Evolutionary conservation across 2,888 invertebrate species (phyloP), one percentile per base, ranked within the genome.

Genomic region (Liodrosophila aerea): DNA sequence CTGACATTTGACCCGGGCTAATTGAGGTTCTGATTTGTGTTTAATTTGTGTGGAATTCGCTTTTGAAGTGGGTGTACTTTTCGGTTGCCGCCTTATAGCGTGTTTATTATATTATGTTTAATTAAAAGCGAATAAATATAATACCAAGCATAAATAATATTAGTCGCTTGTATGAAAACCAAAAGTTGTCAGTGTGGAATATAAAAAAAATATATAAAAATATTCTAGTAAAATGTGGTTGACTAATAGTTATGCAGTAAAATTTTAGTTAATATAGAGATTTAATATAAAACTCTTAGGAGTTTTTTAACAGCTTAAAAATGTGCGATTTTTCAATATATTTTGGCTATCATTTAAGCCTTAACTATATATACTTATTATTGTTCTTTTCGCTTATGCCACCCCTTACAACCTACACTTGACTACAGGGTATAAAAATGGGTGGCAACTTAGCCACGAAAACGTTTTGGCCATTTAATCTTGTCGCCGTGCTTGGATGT

Each of bases 401-500:
- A 39, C 18, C 18, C 39, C 7, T 11, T 22, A n/a, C 0, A 4
- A 11, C 0, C 5, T n/a, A 11, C 34, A 36, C 1, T 9, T 2
- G n/a, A 11, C 7, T n/a, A 7, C 11, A 49, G 27, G 44, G 41
- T 13, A 44, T 43, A 7, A 3, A 54, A 64, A 71, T 78, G 81
- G 86, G 77, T 84, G 80, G 80, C 58, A 67, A 61, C 72, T 51
- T 46, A 56, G 57, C 47, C 41, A 40, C 40, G 47, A 58, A 56
- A 73, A 60, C 72, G 65, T 69, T 80, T 72, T 60, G 66, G 71
- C 66, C 66, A 84, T 64, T 84, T 63, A 78, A 81, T 75, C 72
- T 74, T 80, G 78, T 85, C 67, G 85, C 75, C 41, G 62, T 44
- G 83, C 60, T 76, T 66, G 59, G 33, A 52, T 66, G 44, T 59